phyloP scores from a whole-genome alignment of 2,113 vertebrate species.

The Kobus ellipsiprymnus region DNA sequence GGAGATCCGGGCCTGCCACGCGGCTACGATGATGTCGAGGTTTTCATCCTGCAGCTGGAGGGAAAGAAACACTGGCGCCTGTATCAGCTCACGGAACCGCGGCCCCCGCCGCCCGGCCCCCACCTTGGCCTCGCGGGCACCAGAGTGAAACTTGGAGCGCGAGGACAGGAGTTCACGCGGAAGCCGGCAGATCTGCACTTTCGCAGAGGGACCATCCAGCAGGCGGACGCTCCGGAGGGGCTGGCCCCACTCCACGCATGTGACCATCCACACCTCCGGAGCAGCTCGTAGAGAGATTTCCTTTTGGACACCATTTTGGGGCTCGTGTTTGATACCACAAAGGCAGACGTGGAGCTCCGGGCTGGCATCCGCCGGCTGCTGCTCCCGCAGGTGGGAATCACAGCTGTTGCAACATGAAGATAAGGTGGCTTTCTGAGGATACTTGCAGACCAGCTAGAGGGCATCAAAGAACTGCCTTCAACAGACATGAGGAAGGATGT shows the following conservation, averaged over 20 bases:
- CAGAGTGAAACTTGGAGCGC: constrained; percentile 85
- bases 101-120: fast-evolving
- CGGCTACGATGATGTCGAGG: constrained; percentile 69
- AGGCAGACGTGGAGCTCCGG: constrained; percentile 79
- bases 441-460: constrained; percentile 83
- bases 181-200: constrained; percentile 79
- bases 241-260: constrained; percentile 85
- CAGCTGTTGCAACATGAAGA: constrained; percentile 38
- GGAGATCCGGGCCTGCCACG: neutral
- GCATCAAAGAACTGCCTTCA: constrained; percentile 74
- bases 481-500: constrained; percentile 92
- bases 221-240: constrained; percentile 87
- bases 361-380: constrained; percentile 83
- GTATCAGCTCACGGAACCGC: constrained; percentile 83
- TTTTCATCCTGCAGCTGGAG: constrained; percentile 92
- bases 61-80: constrained; percentile 92
- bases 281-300: constrained; percentile 92
- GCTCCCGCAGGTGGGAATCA: constrained; percentile 78
- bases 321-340: constrained; percentile 84
- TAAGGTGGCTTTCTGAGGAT: constrained; percentile 80
- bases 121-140: constrained; percentile 74
- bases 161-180: constrained; percentile 83
- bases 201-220: constrained; percentile 93
- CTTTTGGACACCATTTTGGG: constrained; percentile 87
- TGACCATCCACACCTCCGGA: constrained; percentile 95